Evolutionary conservation across 92 coral and sea anemone genomes (phyloP), one percentile per base, ranked within the genome.

Genomic region (Siderastrea siderea): DNA sequence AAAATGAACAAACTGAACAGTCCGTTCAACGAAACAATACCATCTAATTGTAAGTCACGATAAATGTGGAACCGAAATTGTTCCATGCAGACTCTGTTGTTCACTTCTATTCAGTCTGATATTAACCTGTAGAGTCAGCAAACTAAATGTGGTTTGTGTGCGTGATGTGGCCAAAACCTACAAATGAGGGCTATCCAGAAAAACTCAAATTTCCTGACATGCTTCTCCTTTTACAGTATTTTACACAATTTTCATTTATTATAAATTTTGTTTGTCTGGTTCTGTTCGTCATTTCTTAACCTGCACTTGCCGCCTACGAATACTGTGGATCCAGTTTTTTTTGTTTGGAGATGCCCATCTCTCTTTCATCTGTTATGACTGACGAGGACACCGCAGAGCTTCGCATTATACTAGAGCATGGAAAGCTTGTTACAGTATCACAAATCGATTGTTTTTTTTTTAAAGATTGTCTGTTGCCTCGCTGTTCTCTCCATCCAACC

Each of bases 351-450:
- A 74, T 49, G 73, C 53, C 61, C 48, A 46, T 38, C 16, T 59
- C 51, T 26, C 47, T 50, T 1, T 60, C 80, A 1, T 73, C 61
- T 4, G 47, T 9, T 63, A 63, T 45, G 12, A 52, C 61, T 7
- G 74, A 54, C 15, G 45, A 48, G 1, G 51, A 0, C 10, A 14
- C 38, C 38, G 38, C 52, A 4, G 87, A 61, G 12, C 47, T 74
- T 1, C 78, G 26, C 6, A 72, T 48, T 49, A 74, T 9, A 15
- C 62, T 74, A 15, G 87, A 84, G 70, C 87, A 84, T 8, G 80
- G 73, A 60, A 72, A 74, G 51, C 63, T 84, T 54, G 87, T 73
- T 4, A 84, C 63, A 48, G 74, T 57, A 63, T 84, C 87, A 48
- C 87, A 84, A 53, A 74, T 73, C 48, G 87, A 84, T 63, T 74